Base-by-base conservation (phyloP, 2,888 invertebrate species). In the Catocala sponsa region DNA sequence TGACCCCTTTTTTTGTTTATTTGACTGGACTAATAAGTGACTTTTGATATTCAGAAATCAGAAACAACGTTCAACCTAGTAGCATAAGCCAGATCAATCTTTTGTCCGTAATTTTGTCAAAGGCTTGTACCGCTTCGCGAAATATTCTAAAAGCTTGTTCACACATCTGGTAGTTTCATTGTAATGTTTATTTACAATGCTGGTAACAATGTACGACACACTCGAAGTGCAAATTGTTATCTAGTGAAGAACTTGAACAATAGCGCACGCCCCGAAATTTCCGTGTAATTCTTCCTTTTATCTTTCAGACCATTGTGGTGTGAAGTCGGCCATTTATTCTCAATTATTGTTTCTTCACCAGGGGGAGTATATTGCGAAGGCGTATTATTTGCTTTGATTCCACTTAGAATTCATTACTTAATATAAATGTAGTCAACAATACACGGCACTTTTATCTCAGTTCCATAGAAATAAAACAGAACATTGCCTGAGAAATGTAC, bases 211-310 rank as follows among this genome's bases (percentile, higher is more conserved):
- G 81, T 69, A 59, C 51, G 72, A 80, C 84, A 87, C 82, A 89
- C 89, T 91, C 84, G 83, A 92, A 81, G 87, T 87, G 89, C 92
- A 92, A 94, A 94, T 94, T 92, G 91, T 93, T 83, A 89, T 91
- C 91, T 89, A 91, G 89, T 90, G 86, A 83, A 86, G 79, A 73
- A 73, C 80, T 71, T 82, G 65, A 78, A 92, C 92, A 94, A 93
- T 86, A 76, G 89, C 82, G 85, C 88, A 88, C 90, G 88, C 91
- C 91, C 89, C 80, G 72, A 91, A 89, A 92, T 91, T 91, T 92
- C 92, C 91, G 88, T 93, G 89, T 94, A 94, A 94, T 92, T 89
- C 89, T 88, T 82, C 74, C 88, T 81, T 90, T 94, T 92, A 91
- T 93, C 87, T 94, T 88, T 88, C 78, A 79, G 63, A 76, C 84